These are phyloP conservation scores for Trichechus manatus DNA, from an alignment of 2,113 vertebrate genomes.

Conservation along the genomic window DNA sequence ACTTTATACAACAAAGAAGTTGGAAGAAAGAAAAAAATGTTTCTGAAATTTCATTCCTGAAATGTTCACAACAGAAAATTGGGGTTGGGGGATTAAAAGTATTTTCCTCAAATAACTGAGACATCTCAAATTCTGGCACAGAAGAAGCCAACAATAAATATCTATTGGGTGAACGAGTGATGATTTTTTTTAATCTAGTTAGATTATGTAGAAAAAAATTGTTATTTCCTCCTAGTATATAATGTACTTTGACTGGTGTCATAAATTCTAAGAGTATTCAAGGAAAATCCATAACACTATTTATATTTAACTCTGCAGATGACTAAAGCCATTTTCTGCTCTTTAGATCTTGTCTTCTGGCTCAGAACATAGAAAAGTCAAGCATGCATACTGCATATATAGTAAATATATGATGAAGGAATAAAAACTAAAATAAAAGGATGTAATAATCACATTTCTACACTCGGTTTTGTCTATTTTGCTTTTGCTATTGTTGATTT, in stretches of 20 bases:
- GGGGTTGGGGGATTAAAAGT: fast-evolving
- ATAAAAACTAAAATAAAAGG: background rate
- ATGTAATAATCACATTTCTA: background rate
- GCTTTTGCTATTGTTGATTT: slow-evolving; percentile 14
- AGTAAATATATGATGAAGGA: background rate
- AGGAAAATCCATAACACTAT: slow-evolving; percentile 1
- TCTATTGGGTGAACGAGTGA: background rate
- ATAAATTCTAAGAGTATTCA: background rate
- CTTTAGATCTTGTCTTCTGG: background rate
- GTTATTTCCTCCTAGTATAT: background rate
- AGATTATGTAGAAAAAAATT: background rate
- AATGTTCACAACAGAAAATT: slow-evolving; percentile 8
- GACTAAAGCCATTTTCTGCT: background rate
- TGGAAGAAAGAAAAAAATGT: slow-evolving; percentile 24
- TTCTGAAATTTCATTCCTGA: slow-evolving; percentile 45
- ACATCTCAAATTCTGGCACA: background rate
- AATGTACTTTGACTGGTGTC: background rate
- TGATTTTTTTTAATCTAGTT: background rate
- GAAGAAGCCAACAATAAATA: background rate
- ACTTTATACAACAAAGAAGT: background rate
- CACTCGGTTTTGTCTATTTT: slow-evolving; percentile 14
- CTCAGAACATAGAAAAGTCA: background rate
- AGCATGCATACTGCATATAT: fast-evolving
- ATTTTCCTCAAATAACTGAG: background rate
- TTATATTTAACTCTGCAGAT: slow-evolving; percentile 1